Base-by-base conservation (phyloP, 2,113 vertebrate genomes). In the Etia nguti region DNA sequence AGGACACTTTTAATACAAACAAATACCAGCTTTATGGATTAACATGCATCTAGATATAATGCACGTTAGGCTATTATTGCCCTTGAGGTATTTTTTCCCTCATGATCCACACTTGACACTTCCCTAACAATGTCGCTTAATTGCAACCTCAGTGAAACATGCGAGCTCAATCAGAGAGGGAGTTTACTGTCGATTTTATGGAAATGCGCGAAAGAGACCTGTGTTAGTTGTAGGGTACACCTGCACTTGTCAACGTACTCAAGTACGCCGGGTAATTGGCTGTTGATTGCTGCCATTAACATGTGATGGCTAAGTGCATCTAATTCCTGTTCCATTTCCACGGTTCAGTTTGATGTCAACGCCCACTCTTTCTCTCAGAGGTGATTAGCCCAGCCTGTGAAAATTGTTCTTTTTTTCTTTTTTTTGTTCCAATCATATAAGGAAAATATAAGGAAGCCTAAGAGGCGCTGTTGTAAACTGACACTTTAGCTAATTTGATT, bases 201-300 rank as follows among this genome's bases (percentile, higher is more conserved):
- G 93, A 95, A 95, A 95, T 91, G 93, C 80, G 31, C 6, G 41
- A 89, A 90, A 83, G 91, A 87, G 90, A 88, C 93, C 90, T 80
- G 88, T 89, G 93, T 87, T 91, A 91, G 93, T 93, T 84, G 92
- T 83, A 82, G 92, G 92, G 83, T 94, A 93, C 95, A 95, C 94
- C 95, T 95, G 95, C 91, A 88, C 94, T 95, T 95, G 95, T 96
- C 94, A 95, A 94, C 92, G 94, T 95, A 91, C 95, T 94, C 94
- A 93, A 95, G 92, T 89, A 93, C 84, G 73, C 77, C 1, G 91
- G 93, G 93, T 96, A 96, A 96, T 96, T 96, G 94, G 93, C 92
- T 93, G 95, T 94, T 96, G 95, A 95, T 95, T 95, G 94, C 93
- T 93, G 93, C 95, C 95, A 96, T 96, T 96, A 96, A 96, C 95